A percentile compares a stretch with the other conserved stretches of the same genome.
phyloP scores from a whole-genome alignment of 2,113 vertebrate genomes.

The Irena cyanogastra region DNA sequence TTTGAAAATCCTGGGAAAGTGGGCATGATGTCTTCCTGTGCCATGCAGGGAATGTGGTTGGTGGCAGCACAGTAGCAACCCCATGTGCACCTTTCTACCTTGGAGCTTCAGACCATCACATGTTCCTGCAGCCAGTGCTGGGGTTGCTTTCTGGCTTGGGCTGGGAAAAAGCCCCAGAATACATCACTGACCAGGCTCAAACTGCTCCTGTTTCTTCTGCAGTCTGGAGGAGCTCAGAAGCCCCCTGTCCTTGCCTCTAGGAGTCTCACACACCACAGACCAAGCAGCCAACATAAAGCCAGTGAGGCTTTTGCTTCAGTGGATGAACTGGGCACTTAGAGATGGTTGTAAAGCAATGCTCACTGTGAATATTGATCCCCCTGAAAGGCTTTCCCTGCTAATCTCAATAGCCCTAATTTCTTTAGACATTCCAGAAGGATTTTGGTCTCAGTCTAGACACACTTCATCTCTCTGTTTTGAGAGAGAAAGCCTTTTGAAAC shows the following conservation, averaged over 20 bases:
- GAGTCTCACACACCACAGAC: not conserved
- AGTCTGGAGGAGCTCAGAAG: not conserved
- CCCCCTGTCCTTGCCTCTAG: not conserved
- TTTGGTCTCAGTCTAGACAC: conserved; percentile 45
- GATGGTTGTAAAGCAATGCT: not conserved
- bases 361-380: conserved; percentile 14
- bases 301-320: not conserved
- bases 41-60: fast-evolving
- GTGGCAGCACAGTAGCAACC: fast-evolving
- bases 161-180: not conserved
- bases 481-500: conserved; percentile 51
- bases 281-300: not conserved
- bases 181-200: not conserved
- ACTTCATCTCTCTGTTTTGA: conserved; percentile 48
- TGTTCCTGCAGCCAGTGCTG: fast-evolving
- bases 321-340: not conserved
- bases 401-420: conserved; percentile 40
- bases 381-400: conserved; percentile 33
- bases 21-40: not conserved
- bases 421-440: conserved; percentile 56
- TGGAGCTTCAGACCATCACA: not conserved
- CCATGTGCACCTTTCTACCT: not conserved
- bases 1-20: not conserved
- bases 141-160: fast-evolving
- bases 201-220: not conserved